Base-by-base conservation (phyloP, 2,888 invertebrate genomes). In the Drosophila siamana region DNA sequence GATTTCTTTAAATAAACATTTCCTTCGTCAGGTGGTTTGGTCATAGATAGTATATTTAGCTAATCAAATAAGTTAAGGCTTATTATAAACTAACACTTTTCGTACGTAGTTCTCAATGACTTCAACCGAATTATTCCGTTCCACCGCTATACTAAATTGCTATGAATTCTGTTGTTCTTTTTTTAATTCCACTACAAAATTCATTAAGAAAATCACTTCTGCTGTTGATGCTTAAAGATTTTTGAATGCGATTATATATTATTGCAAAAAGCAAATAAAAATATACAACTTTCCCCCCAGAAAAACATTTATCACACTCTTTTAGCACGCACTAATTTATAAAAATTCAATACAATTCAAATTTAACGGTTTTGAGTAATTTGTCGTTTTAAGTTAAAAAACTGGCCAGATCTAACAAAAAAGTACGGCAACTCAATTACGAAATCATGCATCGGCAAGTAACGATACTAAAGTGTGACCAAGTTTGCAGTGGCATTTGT, bases 361-460 rank as follows among this genome's bases (percentile, higher is more conserved):
- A 33, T 4, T 4, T n/a, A 33, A 33, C 33, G 33, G n/a, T n/a
- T 11, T 33, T 33, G n/a, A 33, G n/a, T 5, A 33, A n/a, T n/a
- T 33, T 33, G 33, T n/a, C 33, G 33, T 33, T 33, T n/a, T 11
- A 33, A 11, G 11, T 38, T 13, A 1, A 41, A 41, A 41, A 41
- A 19, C 1, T 2, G 7, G 19, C 41, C 36, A 38, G 13, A 38
- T 38, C 36, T 13, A 38, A 2, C 13, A 2, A 38, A 38, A 41
- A 41, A 41, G 41, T 19, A 41, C 9, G 28, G 30, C 33, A 48
- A 19, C 48, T 11, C 33, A 5, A 0, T 1, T 5, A 1, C 0
- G 19, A 19, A 13, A 26, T 55, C 70, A 62, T 51, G n/a, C 9
- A 22, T 48, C 38, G 30, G 15, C 9, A 38, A n/a, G 6, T 3